These are phyloP conservation scores for Jaculus jaculus DNA, from an alignment of 2,113 vertebrate genomes.

Conservation along the genomic window DNA sequence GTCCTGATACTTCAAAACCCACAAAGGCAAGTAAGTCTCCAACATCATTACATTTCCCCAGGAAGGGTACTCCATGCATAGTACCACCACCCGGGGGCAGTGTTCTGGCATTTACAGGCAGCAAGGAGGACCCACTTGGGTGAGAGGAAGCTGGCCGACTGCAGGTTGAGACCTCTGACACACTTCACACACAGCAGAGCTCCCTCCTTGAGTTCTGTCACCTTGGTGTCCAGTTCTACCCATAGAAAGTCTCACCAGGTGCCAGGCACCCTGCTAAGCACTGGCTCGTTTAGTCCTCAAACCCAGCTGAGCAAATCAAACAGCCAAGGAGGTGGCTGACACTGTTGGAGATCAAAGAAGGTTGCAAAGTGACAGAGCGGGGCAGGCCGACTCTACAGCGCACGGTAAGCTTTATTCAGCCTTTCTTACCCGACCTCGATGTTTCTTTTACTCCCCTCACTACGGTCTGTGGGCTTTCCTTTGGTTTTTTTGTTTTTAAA, in stretches of 20 bases:
- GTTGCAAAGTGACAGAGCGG: background rate
- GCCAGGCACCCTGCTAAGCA: background rate
- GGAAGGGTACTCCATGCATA: background rate
- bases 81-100: background rate
- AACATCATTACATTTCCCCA: background rate
- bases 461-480: background rate
- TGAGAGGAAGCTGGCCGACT: background rate
- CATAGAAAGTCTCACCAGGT: background rate
- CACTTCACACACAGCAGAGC: background rate
- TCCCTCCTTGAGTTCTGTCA: background rate
- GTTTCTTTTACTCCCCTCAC: background rate
- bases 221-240: background rate
- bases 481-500: background rate
- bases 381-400: background rate
- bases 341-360: conserved; percentile 6
- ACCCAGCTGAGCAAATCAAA: background rate
- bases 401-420: background rate
- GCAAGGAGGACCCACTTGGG: background rate
- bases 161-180: background rate
- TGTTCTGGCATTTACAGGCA: background rate
- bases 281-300: background rate
- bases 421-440: background rate
- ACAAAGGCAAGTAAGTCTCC: background rate
- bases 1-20: background rate
- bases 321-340: background rate